Percentiles rank a stretch among this genome's conserved stretches.
Evolutionary conservation across 2,113 vertebrate species (phyloP).

Genomic region (Camarhynchus parvulus): DNA sequence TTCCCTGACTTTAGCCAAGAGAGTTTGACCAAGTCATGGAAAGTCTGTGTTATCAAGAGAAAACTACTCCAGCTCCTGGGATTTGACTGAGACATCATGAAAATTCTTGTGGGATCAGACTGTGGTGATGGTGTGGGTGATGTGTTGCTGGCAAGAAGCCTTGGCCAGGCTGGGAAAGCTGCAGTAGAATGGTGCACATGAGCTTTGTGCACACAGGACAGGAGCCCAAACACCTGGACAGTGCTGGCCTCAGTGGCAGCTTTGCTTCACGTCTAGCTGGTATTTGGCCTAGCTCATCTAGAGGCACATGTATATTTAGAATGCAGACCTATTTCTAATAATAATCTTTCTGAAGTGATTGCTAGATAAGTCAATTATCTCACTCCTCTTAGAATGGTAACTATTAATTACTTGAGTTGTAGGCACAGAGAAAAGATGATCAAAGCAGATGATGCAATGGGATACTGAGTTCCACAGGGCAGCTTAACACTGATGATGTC

Average conservation of each 20-base stretch:
- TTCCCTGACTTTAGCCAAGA: slow-evolving; percentile 67
- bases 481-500: not conserved
- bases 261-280: not conserved
- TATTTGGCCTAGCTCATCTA: not conserved
- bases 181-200: not conserved
- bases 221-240: not conserved
- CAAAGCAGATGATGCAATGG: slow-evolving; percentile 9
- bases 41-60: slow-evolving; percentile 64
- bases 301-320: not conserved
- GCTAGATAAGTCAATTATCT: slow-evolving; percentile 2
- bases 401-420: not conserved
- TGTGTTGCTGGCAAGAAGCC: not conserved
- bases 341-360: not conserved
- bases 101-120: not conserved
- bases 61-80: slow-evolving; percentile 77
- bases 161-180: not conserved
- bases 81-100: slow-evolving; percentile 79
- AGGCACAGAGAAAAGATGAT: slow-evolving; percentile 4
- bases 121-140: not conserved
- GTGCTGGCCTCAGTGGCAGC: not conserved
- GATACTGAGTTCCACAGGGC: not conserved
- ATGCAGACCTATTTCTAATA: slow-evolving; percentile 2
- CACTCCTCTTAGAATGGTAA: not conserved
- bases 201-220: not conserved
- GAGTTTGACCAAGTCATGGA: slow-evolving; percentile 81